Evolutionary conservation across 2,797 vertebrate genomes (phyloP).

Genomic region (Nyctalus aviator): DNA sequence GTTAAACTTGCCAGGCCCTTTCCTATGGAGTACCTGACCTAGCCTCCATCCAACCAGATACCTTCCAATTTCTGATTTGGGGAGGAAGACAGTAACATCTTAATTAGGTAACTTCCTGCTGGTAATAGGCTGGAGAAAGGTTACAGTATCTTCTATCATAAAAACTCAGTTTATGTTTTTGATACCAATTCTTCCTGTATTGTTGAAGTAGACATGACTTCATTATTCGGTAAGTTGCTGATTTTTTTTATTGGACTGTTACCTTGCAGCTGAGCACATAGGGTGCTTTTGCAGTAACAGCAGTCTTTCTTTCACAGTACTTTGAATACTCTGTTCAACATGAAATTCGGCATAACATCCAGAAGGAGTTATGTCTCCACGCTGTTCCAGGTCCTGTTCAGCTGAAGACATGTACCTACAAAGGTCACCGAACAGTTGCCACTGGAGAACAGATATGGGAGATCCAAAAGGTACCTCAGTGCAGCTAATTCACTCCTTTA

Average conservation of each 20-base stretch:
- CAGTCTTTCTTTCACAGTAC: conserved; percentile 90
- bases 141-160: not conserved
- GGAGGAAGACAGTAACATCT: not conserved
- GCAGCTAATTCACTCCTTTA: not conserved
- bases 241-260: not conserved
- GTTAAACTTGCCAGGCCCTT: not conserved
- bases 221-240: not conserved
- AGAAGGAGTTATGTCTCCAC: conserved; percentile 97
- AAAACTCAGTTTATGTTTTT: not conserved
- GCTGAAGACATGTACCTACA: conserved; percentile 94
- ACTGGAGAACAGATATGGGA: conserved; percentile 94
- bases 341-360: conserved; percentile 98
- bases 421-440: conserved; percentile 90
- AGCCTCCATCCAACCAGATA: not conserved
- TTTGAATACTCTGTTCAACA: conserved; percentile 95
- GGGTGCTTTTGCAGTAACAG: not conserved
- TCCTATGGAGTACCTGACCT: not conserved
- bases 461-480: conserved; percentile 91
- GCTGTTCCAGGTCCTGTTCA: conserved; percentile 89
- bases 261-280: not conserved
- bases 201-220: not conserved
- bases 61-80: not conserved
- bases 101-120: not conserved
- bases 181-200: not conserved
- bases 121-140: not conserved